Evolutionary conservation across 1,140 invertebrate genomes (phyloP), one percentile per base, ranked within the genome.

Genomic region (Trialeurodes vaporariorum): DNA sequence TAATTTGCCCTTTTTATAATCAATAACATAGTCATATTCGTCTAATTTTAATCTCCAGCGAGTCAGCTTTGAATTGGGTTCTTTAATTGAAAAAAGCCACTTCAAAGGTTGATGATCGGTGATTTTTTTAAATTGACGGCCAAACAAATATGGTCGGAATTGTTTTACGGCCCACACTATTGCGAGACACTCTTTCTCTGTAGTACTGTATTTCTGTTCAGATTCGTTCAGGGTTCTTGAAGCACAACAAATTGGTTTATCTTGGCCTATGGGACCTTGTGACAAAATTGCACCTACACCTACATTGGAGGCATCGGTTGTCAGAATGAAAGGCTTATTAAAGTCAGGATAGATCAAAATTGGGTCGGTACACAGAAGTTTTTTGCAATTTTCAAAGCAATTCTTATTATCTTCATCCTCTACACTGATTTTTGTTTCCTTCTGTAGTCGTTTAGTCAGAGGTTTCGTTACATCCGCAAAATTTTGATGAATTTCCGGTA

Each of bases 51-150:
- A 24, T 65, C 49, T 67, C 70, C 70, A 74, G 1, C 67, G 9
- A 1, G 59, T 24, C 2, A 71, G 64, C 24, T 65, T 24, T 2
- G 69, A 68, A 34, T 61, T 69, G 0, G 66, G 68, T 49, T 79
- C 72, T 69, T 76, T 80, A 1, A 75, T 74, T 13, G 68, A 76
- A 27, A 75, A 74, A n/a, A 84, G 70, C 76, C 79, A 83, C 60
- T 69, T 73, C 22, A 83, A 71, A 1, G 79, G 77, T 67, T 77
- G 76, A 64, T 83, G 81, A 67, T 84, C 82, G 0, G 81, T 83
- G 26, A 77, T 70, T 11, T 81, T 77, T 27, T 70, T 76, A 63
- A 84, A 80, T 34, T 78, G 72, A 62, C 73, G 71, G 63, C 77
- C 83, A 72, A 73, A 80, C 2, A 83, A 61, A 66, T 79, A 83